Percentiles rank a stretch among this genome's conserved stretches.
phyloP scores from a whole-genome alignment of 2,797 vertebrate species.

The Carcharodon carcharias region DNA sequence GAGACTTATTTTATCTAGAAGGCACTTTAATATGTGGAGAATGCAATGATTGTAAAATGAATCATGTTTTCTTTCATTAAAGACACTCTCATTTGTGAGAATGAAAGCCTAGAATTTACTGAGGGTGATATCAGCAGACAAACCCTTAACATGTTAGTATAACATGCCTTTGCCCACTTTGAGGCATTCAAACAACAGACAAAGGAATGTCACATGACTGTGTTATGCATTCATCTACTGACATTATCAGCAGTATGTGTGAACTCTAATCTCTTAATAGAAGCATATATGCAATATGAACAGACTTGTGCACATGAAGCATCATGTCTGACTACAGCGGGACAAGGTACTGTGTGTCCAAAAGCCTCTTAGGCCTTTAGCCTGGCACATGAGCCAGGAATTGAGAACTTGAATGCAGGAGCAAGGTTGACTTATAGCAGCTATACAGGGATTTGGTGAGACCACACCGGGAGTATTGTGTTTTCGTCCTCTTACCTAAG shows the following conservation, averaged over 20 bases:
- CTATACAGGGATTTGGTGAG: no score
- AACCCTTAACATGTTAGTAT: background rate
- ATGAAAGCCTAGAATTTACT: slow-evolving; percentile 1
- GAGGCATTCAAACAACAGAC: background rate
- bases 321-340: background rate
- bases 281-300: background rate
- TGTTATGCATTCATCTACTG: background rate
- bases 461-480: no score
- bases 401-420: no score
- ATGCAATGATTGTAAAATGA: background rate
- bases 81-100: background rate
- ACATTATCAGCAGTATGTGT: background rate
- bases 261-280: background rate
- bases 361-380: background rate
- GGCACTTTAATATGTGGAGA: background rate
- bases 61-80: background rate
- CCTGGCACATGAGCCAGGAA: background rate
- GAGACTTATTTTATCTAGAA: background rate
- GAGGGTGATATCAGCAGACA: background rate
- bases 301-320: background rate
- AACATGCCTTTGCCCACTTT: background rate
- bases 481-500: no score
- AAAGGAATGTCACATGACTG: background rate
- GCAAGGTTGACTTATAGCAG: no score
- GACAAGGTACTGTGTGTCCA: background rate